Base-by-base conservation (phyloP, 1,140 invertebrate species). In the Leptoteleia sp. region DNA sequence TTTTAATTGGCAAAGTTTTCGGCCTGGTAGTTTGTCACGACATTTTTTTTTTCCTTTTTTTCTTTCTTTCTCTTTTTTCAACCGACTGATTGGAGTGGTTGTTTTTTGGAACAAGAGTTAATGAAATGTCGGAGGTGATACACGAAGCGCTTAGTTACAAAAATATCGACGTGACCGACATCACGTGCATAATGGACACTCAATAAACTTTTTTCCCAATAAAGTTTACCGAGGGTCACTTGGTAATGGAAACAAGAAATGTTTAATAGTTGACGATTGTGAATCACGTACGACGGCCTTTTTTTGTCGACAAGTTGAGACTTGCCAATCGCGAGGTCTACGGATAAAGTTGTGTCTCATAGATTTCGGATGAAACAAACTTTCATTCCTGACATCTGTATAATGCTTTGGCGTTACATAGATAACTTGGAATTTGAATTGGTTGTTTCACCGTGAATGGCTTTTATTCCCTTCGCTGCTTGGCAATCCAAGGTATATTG, bases 161-260 rank as follows among this genome's bases (percentile, higher is more conserved):
- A 54, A 64, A 62, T 72, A 72, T 73, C 27, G 70, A 64, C 55
- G 57, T 62, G 47, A 54, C 48, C 55, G 47, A 72, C 48, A 38
- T 71, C 67, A 71, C 54, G 67, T 52, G 47, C 57, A 38, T 35
- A 50, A 54, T 64, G 16, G 45, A 40, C 38, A 35, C 29, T 45
- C 19, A 12, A 38, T 61, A 45, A 62, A 54, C 31, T 45, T 72
- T 70, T 59, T 35, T 12, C n/a, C 25, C 40, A 7, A 27, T 47
- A 35, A 43, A 47, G 35, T 40, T 50, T 52, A 67, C 27, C 15
- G 9, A 25, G 17, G 9, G 19, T 37, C 42, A 27, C 11, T 25
- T n/a, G 12, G 15, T n/a, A 5, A 6, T 45, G 1, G 40, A 7
- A 1, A 15, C 16, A 54, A 67, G n/a, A 35, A 67, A 22, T 16